Evolutionary conservation across 2,888 invertebrate species (phyloP), one percentile per base, ranked within the genome.

Genomic region (Cheilosia soror): DNA sequence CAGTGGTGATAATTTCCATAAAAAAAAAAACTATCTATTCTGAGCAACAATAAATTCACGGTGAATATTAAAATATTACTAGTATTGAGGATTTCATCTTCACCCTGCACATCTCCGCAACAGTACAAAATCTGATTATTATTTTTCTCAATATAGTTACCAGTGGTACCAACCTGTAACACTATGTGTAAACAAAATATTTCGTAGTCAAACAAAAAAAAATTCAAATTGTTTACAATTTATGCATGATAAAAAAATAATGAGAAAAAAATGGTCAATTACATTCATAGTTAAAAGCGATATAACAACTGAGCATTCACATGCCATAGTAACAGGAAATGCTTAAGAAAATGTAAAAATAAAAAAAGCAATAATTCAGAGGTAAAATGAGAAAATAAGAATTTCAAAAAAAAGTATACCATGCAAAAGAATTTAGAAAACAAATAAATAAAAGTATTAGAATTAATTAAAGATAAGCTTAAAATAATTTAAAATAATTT

Each of bases 221-320:
- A 31, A 15, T 33, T 25, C 15, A 47, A 20, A 7, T 4, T 63
- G 42, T 15, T 33, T n/a, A 20, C 4, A 31, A 11, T 37, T 37
- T 13, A 25, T 3, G 25, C 13, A 27, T 6, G 57, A 57, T 25
- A 5, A 42, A n/a, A 37, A 27, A 40, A 20, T 9, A 13, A 11
- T 51, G 9, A 4, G 13, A 13, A 51, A 7, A 25, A 15, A 47
- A 6, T 15, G 33, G 33, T 27, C 37, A 66, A 53, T 9, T n/a
- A 53, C 40, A 66, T 25, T 27, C 29, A 66, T 29, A 66, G 29
- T 40, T 49, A 4, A 63, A 63, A 47, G 63, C 47, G 15, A 5
- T 20, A 33, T 13, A 37, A 20, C 1, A 27, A 11, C 25, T 29
- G 27, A 51, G 11, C 66, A 66, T 53, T 5, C 66, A 29, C 51